Percentiles rank a stretch among this genome's conserved stretches.
Conservation (phyloP, 2,113 vertebrate species). For the Vimba vimba region DNA sequence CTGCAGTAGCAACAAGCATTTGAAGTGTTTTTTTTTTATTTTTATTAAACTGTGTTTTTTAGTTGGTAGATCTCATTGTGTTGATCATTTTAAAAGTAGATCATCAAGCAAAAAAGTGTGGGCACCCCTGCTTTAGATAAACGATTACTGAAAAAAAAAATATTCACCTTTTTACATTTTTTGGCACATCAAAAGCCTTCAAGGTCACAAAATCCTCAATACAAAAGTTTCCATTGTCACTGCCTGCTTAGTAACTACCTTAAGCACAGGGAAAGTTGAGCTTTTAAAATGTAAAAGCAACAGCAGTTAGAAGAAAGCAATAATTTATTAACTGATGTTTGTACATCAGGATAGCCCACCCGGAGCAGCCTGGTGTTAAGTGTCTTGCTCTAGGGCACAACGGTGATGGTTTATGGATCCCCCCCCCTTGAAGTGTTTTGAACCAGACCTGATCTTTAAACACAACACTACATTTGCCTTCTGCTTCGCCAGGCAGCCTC, state of each 20-base stretch:
- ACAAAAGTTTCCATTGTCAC: neutral
- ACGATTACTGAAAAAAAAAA: neutral
- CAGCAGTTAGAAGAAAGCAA: conserved; percentile 69
- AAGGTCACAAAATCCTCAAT: neutral
- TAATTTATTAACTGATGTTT: conserved; percentile 14
- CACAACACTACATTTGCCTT: conserved; percentile 61
- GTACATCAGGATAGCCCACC: neutral
- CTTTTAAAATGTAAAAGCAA: conserved; percentile 67
- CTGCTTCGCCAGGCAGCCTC: conserved; percentile 38
- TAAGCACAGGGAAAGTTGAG: conserved; percentile 65
- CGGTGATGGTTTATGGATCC: neutral
- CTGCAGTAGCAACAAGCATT: no score
- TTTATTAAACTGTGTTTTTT: no score
- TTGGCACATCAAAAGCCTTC: neutral
- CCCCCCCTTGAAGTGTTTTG: neutral
- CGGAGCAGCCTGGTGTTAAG: neutral
- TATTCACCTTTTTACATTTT: neutral
- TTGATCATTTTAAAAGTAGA: no score
- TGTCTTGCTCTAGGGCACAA: neutral
- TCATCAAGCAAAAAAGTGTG: no score
- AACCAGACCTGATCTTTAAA: conserved; percentile 48
- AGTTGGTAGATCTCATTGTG: no score
- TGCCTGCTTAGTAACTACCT: conserved; percentile 35
- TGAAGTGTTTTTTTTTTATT: no score
- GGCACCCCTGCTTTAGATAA: neutral